phyloP scores from a whole-genome alignment of 2,113 vertebrate genomes.

The Rhineura floridana region DNA sequence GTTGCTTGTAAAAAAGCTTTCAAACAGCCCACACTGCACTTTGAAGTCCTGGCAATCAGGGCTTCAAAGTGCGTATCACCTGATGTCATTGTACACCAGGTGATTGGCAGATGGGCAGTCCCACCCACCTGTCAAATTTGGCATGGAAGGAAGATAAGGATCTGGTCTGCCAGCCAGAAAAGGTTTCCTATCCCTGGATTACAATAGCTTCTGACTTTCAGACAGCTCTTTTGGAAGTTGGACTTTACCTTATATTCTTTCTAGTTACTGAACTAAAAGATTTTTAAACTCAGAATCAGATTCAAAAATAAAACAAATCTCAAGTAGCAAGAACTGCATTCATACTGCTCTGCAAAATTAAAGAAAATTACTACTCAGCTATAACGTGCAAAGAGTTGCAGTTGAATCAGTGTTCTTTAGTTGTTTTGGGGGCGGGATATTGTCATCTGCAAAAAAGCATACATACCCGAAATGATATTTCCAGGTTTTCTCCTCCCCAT shows the following conservation, averaged over 20 bases:
- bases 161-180: too few species aligned
- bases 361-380: background rate
- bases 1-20: too few species aligned
- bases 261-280: background rate
- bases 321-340: background rate
- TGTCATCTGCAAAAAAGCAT: background rate
- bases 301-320: background rate
- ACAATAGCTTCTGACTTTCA: background rate
- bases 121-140: too few species aligned
- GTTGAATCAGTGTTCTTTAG: too few species aligned
- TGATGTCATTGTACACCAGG: too few species aligned
- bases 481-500: conserved; percentile 98
- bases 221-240: background rate
- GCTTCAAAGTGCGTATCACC: too few species aligned
- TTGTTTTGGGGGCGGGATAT: too few species aligned
- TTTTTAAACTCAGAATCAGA: background rate
- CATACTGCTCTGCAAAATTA: background rate
- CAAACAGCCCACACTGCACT: too few species aligned
- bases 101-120: too few species aligned
- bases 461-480: conserved; percentile 95
- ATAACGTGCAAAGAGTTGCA: background rate
- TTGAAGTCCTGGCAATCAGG: too few species aligned
- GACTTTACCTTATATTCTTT: background rate
- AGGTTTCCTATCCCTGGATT: too few species aligned
- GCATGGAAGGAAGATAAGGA: too few species aligned